Percentiles rank a stretch among this genome's conserved stretches.
Evolutionary conservation across 2,888 invertebrate genomes (phyloP).

Genomic region (Drosophila eohydei): DNA sequence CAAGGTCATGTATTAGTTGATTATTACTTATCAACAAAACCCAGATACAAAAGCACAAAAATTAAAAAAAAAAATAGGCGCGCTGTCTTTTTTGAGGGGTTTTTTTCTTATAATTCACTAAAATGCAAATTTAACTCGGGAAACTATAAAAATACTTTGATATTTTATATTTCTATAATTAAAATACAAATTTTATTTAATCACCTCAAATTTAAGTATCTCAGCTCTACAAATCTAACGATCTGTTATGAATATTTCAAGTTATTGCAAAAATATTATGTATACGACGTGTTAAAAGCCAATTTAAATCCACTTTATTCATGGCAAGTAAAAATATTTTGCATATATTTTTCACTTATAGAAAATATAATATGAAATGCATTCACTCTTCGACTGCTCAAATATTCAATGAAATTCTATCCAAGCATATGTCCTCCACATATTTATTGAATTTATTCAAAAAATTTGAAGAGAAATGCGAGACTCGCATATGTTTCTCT

Average conservation of each 20-base stretch:
- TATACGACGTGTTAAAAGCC: neutral
- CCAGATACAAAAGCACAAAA: neutral
- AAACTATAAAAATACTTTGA: neutral
- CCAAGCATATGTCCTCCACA: neutral
- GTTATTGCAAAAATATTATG: neutral
- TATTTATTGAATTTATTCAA: neutral
- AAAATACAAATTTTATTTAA: too few relatives aligned
- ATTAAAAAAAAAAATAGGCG: neutral
- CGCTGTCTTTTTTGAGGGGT: neutral
- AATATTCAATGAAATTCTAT: neutral
- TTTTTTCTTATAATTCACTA: neutral
- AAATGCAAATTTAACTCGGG: neutral
- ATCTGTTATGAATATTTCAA: too few relatives aligned
- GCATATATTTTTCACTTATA: too few relatives aligned
- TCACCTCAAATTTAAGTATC: too few relatives aligned
- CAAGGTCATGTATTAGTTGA: conserved; percentile 7
- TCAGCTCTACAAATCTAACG: too few relatives aligned
- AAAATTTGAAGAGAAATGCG: neutral
- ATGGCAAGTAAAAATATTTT: too few relatives aligned
- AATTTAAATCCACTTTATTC: neutral
- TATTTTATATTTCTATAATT: too few relatives aligned
- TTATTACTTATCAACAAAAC: conserved; percentile 2
- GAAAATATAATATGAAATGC: neutral
- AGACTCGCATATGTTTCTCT: conserved; percentile 6
- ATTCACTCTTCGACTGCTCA: too few relatives aligned